Percentiles rank a stretch among this genome's conserved stretches.
Evolutionary conservation across 2,888 invertebrate species (phyloP).

Genomic region (Eurytoma californica): DNA sequence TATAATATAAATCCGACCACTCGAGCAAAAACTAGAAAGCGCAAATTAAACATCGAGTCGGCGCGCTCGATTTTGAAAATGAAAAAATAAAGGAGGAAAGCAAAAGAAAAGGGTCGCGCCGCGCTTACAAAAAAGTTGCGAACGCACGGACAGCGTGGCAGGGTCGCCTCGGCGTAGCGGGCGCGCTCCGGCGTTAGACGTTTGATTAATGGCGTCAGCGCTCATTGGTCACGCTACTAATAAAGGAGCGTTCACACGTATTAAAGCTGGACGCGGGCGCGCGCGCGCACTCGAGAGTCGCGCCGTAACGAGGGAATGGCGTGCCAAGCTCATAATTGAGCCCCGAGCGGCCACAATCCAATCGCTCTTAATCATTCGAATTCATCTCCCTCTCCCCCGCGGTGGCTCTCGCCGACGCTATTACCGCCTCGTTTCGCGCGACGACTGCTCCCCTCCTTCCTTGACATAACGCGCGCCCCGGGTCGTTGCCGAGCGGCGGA

Average conservation of each 20-base stretch:
- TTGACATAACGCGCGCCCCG: too few relatives aligned
- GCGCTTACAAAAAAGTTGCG: background rate
- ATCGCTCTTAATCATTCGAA: constrained; percentile 73
- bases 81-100: background rate
- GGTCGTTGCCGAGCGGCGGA: too few relatives aligned
- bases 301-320: constrained; percentile 26
- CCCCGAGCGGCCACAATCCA: constrained; percentile 68
- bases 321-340: constrained; percentile 69
- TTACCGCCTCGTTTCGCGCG: constrained; percentile 52
- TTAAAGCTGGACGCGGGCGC: constrained; percentile 66
- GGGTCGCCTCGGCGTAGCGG: constrained; percentile 11
- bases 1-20: background rate
- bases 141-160: background rate
- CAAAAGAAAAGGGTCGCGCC: background rate
- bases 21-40: background rate
- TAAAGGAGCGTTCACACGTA: constrained; percentile 74
- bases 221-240: constrained; percentile 75
- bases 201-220: constrained; percentile 74
- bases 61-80: constrained; percentile 1
- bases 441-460: too few relatives aligned
- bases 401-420: constrained; percentile 43
- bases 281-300: constrained; percentile 28
- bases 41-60: background rate
- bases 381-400: constrained; percentile 64
- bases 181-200: constrained; percentile 65